Percentiles rank a stretch among this genome's conserved stretches.
Evolutionary conservation across 2,888 invertebrate species (phyloP).

Genomic region (Caenorhabditis sp.): DNA sequence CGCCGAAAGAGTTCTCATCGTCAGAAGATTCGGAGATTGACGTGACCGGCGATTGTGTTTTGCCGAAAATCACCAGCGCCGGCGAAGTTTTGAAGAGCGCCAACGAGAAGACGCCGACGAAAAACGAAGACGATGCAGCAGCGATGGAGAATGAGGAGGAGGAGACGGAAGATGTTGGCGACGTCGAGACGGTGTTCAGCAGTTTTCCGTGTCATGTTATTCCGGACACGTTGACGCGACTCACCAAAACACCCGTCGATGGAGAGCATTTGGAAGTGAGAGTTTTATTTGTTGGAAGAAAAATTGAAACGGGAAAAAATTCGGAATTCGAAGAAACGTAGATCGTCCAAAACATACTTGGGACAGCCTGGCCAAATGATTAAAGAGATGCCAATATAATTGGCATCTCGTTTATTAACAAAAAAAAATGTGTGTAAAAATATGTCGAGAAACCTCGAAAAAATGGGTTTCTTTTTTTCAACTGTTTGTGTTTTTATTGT

Average conservation of each 20-base stretch:
- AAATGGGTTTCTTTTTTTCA: too few species aligned
- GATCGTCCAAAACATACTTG: too few species aligned
- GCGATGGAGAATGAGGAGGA: neutral
- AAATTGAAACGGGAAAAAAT: neutral
- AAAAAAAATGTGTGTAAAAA: too few species aligned
- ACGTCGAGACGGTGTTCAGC: constrained; percentile 15
- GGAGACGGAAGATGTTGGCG: neutral
- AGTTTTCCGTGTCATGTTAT: constrained; percentile 38
- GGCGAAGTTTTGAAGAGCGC: neutral
- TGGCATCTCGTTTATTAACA: too few species aligned
- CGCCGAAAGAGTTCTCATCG: neutral
- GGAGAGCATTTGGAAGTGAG: constrained; percentile 26
- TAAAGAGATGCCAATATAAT: too few species aligned
- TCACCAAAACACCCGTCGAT: constrained; percentile 33
- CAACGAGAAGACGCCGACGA: constrained; percentile 6
- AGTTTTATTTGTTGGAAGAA: too few species aligned
- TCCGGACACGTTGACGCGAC: constrained; percentile 20
- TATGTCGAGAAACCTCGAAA: too few species aligned
- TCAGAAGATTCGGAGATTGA: constrained; percentile 1
- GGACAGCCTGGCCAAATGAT: too few species aligned
- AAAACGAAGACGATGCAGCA: neutral
- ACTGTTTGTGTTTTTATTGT: too few species aligned
- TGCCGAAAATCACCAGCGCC: constrained; percentile 5
- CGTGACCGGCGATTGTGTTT: neutral
- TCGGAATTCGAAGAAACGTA: too few species aligned